Conservation (phyloP, 2,113 vertebrate species). For the Vulpes vulpes region DNA sequence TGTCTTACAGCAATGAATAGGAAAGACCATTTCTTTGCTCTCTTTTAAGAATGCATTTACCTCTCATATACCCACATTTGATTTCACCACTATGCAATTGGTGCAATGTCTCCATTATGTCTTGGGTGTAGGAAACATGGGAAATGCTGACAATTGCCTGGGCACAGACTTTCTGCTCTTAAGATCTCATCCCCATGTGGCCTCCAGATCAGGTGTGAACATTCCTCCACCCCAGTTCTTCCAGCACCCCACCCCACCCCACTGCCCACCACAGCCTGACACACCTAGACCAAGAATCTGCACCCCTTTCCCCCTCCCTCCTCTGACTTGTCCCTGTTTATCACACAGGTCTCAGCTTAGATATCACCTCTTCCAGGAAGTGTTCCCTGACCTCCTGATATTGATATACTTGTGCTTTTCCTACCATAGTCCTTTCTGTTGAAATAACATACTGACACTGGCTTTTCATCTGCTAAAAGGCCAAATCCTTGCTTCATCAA, state of each 20-base stretch:
- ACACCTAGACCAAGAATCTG: background rate
- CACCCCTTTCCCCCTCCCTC: background rate
- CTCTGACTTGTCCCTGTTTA: background rate
- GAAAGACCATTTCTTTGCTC: background rate
- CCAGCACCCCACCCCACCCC: background rate
- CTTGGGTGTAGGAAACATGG: background rate
- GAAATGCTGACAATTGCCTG: background rate
- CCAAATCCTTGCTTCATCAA: background rate
- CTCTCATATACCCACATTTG: background rate
- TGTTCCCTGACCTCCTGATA: background rate
- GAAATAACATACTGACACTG: background rate
- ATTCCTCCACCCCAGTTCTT: no score
- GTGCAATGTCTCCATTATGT: background rate
- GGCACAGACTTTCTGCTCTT: background rate
- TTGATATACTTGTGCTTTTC: no score
- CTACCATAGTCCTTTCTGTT: background rate
- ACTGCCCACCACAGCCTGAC: background rate
- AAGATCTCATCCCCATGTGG: background rate
- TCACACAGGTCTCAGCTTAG: background rate
- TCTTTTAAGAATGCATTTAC: background rate
- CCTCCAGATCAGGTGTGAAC: background rate
- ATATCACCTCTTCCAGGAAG: background rate
- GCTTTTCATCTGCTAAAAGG: background rate
- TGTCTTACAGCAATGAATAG: background rate
- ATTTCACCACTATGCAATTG: background rate